phyloP scores from a whole-genome alignment of 1,140 invertebrate species.

The Lasioglossum baleicum region DNA sequence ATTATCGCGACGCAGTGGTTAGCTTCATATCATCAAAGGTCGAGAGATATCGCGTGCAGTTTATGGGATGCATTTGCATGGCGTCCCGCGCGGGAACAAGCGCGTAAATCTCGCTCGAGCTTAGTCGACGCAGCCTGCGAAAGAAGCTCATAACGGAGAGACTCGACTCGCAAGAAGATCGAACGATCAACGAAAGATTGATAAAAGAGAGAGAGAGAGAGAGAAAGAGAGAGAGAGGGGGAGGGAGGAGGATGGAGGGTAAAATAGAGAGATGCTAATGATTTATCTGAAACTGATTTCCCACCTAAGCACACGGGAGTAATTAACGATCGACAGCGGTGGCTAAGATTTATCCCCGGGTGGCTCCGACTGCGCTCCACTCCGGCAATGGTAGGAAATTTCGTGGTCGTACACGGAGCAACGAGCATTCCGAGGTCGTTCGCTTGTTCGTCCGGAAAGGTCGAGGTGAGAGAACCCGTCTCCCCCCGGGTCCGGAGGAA shows the following conservation, averaged over 20 bases:
- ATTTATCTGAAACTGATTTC: conserved; percentile 65
- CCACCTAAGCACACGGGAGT: conserved; percentile 54
- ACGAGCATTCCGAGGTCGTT: conserved; percentile 49
- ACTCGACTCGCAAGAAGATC: not conserved
- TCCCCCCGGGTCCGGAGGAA: not conserved
- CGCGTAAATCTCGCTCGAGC: conserved; percentile 48
- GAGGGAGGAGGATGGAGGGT: not conserved
- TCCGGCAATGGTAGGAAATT: conserved; percentile 34
- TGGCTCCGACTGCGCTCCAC: conserved; percentile 17
- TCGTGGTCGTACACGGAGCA: conserved; percentile 20
- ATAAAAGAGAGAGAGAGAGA: not conserved
- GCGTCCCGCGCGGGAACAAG: conserved; percentile 16
- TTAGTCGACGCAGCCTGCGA: not conserved
- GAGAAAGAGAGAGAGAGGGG: not conserved
- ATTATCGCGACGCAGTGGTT: conserved; percentile 50
- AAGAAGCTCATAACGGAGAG: conserved; percentile 28
- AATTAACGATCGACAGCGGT: conserved; percentile 61
- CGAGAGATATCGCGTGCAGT: conserved; percentile 10
- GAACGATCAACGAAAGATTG: not conserved
- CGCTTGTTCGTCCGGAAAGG: conserved; percentile 47
- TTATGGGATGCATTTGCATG: conserved; percentile 39
- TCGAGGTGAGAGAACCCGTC: conserved; percentile 39
- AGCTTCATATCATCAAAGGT: conserved; percentile 48
- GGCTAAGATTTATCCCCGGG: conserved; percentile 56
- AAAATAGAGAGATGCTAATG: conserved; percentile 21